Percentiles rank a stretch among this genome's conserved stretches.
phyloP scores from a whole-genome alignment of 2,888 invertebrate species.

The Pseudococcus viburni region DNA sequence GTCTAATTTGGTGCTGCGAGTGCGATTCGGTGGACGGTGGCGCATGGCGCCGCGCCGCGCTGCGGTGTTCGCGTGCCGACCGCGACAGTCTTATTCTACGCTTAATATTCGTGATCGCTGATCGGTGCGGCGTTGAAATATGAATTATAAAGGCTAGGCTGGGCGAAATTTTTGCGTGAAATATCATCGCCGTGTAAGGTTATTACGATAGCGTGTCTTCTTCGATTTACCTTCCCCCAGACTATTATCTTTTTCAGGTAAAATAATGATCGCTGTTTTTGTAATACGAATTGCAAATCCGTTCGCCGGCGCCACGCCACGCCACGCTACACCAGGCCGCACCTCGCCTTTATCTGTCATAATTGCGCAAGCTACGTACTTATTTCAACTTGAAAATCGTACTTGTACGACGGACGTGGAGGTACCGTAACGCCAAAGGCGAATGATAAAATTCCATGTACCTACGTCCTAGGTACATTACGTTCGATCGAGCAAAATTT shows the following conservation, averaged over 20 bases:
- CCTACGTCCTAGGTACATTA: background rate
- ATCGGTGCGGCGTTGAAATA: slow-evolving; percentile 4
- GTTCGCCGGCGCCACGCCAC: background rate
- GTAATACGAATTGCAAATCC: slow-evolving; percentile 14
- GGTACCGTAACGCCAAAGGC: background rate
- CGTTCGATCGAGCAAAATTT: too few relatives aligned
- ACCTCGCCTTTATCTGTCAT: background rate
- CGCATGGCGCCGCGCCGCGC: background rate
- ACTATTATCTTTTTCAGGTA: slow-evolving; percentile 41
- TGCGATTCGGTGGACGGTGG: too few relatives aligned
- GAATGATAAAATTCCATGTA: background rate
- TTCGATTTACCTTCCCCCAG: background rate
- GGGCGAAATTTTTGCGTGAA: slow-evolving; percentile 17
- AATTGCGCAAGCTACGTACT: background rate
- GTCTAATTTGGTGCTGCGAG: background rate
- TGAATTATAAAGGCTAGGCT: slow-evolving; percentile 29
- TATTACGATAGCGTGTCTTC: slow-evolving; percentile 34
- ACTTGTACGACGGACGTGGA: too few relatives aligned
- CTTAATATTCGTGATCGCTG: slow-evolving; percentile 28
- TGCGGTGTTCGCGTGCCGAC: background rate
- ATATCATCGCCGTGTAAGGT: slow-evolving; percentile 41
- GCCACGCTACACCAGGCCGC: background rate
- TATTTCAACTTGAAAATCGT: slow-evolving; percentile 4
- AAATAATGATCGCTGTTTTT: slow-evolving; percentile 11
- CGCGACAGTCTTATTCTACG: background rate